phyloP scores from a whole-genome alignment of 2,888 invertebrate species.

The Caenorhabditis sp. region DNA sequence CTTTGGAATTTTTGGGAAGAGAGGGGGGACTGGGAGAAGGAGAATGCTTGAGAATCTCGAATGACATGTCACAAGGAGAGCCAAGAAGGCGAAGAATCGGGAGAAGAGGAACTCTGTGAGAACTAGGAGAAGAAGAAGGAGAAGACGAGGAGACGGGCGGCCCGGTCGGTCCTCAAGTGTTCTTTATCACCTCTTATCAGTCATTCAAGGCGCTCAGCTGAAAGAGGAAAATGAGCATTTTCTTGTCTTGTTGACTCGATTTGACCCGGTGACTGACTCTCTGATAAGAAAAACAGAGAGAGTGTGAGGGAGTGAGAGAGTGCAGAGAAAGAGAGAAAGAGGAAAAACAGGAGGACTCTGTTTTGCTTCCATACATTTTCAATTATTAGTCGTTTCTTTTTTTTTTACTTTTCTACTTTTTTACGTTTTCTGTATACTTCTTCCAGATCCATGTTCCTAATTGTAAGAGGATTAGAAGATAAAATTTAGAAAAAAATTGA shows the following conservation, averaged over 20 bases:
- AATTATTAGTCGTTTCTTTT: constrained; percentile 49
- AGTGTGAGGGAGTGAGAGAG: constrained; percentile 18
- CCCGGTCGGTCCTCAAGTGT: background rate
- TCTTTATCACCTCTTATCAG: constrained; percentile 6
- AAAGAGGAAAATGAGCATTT: constrained; percentile 27
- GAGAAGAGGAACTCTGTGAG: constrained; percentile 3
- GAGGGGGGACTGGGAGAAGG: no score
- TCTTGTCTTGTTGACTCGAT: constrained; percentile 34
- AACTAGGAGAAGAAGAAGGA: no score
- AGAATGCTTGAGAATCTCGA: constrained; percentile 50
- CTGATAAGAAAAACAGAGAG: constrained; percentile 2
- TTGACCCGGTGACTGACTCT: constrained; percentile 10
- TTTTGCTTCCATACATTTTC: constrained; percentile 57
- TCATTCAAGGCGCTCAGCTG: background rate
- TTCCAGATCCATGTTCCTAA: background rate
- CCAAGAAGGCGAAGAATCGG: no score
- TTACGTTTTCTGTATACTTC: no score
- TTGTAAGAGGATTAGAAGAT: constrained; percentile 7
- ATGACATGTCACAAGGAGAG: constrained; percentile 37
- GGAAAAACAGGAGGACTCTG: constrained; percentile 15
- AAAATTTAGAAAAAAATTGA: background rate
- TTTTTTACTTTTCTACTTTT: constrained; percentile 18
- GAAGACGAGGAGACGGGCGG: background rate
- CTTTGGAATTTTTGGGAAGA: no score
- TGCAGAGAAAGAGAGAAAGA: background rate